phyloP scores from a whole-genome alignment of 2,888 invertebrate species.

The Julus scanicus region DNA sequence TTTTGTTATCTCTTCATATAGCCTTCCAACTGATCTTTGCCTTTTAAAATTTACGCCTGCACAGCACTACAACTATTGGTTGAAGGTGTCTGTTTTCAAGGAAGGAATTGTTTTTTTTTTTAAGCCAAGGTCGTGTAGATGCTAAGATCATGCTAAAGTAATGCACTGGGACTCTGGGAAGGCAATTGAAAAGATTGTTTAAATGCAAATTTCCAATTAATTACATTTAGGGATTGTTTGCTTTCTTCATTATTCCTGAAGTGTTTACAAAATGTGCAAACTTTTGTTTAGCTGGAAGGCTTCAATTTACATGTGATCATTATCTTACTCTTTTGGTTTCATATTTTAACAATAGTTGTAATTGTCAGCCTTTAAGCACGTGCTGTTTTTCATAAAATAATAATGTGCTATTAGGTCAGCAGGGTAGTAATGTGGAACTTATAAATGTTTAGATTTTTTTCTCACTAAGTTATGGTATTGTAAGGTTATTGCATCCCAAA shows the following conservation, averaged over 20 bases:
- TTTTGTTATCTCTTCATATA: not conserved
- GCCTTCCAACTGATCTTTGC: not conserved
- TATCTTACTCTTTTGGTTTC: no score
- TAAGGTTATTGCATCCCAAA: not conserved
- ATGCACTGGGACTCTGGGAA: conserved; percentile 19
- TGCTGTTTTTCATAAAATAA: not conserved
- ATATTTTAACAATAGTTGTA: no score
- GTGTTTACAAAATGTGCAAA: no score
- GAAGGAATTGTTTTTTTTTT: not conserved
- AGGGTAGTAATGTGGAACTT: not conserved
- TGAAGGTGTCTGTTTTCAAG: not conserved
- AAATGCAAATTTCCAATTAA: not conserved
- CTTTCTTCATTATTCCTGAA: not conserved
- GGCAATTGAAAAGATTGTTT: not conserved
- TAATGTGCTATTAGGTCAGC: not conserved
- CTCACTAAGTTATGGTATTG: not conserved
- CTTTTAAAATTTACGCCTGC: conserved; percentile 8
- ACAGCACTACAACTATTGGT: not conserved
- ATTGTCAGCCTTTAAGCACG: no score
- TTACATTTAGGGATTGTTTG: not conserved
- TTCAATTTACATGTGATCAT: no score
- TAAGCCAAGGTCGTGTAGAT: not conserved
- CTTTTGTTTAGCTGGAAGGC: no score
- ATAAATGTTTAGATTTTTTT: not conserved
- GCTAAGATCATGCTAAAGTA: not conserved